These are phyloP conservation scores for Phoenicopterus ruber DNA, from an alignment of 2,113 vertebrate genomes.

Conservation along the genomic window DNA sequence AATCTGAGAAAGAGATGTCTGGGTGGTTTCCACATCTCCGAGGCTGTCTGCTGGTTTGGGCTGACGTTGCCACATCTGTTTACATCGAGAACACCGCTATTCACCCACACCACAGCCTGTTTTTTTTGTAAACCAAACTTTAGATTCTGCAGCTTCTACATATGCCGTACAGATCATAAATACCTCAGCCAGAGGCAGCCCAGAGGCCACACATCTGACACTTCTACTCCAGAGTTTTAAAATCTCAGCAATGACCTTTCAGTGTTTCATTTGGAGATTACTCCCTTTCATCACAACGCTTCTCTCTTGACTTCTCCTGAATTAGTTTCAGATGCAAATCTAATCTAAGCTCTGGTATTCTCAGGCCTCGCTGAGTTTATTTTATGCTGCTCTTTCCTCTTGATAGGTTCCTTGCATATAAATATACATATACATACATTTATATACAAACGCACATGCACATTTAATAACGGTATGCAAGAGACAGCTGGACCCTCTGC, in stretches of 20 bases:
- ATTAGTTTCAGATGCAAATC: neutral
- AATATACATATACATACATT: neutral
- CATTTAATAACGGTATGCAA: neutral
- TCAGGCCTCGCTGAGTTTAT: neutral
- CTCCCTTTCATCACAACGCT: neutral
- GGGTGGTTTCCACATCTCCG: neutral
- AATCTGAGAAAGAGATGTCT: neutral
- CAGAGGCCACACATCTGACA: neutral
- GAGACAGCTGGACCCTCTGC: neutral
- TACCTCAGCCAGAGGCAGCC: neutral
- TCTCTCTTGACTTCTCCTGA: neutral
- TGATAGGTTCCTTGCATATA: neutral
- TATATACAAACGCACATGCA: neutral
- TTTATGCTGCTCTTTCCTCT: neutral
- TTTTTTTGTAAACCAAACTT: neutral
- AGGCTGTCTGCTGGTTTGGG: neutral
- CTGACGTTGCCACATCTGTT: neutral
- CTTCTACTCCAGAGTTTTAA: neutral
- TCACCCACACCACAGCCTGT: neutral
- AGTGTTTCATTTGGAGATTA: neutral
- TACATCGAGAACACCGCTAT: neutral
- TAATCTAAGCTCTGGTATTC: neutral
- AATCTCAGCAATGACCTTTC: neutral
- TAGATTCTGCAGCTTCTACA: neutral
- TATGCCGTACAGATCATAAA: neutral